Percentiles rank a stretch among this genome's conserved stretches.
phyloP scores from a whole-genome alignment of 2,797 vertebrate genomes.

The Neomorphus geoffroyi region DNA sequence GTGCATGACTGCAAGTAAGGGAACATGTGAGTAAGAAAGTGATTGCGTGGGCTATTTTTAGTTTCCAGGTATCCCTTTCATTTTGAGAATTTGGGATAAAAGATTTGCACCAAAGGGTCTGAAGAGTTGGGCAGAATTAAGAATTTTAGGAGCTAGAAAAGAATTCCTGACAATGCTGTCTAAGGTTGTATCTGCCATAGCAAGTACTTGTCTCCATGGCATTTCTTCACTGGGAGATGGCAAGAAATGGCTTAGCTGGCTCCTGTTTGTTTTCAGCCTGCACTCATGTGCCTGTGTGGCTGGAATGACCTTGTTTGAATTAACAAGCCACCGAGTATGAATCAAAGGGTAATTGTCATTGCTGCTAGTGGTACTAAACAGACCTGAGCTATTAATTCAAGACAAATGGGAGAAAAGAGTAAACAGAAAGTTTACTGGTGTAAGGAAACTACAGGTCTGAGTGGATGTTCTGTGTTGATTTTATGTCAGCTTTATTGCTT shows the following conservation, averaged over 20 bases:
- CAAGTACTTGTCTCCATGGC: not conserved
- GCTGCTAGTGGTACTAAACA: slow-evolving; percentile 50
- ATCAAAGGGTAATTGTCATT: slow-evolving; percentile 51
- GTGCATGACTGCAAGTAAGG: not conserved
- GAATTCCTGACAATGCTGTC: not conserved
- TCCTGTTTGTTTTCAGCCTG: slow-evolving; percentile 47
- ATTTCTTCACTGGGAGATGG: not conserved
- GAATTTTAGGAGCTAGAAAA: not conserved
- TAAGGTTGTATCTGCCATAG: not conserved
- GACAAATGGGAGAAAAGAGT: slow-evolving; percentile 50
- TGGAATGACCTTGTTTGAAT: slow-evolving; percentile 54
- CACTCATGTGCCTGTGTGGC: slow-evolving; percentile 6
- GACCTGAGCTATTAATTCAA: slow-evolving; percentile 54
- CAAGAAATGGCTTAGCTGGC: not conserved
- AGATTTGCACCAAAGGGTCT: not conserved
- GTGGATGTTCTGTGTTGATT: not conserved
- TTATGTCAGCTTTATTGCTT: slow-evolving; percentile 35
- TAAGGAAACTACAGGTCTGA: not conserved
- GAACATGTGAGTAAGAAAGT: not conserved
- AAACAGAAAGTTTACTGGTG: slow-evolving; percentile 55
- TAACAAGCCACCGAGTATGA: slow-evolving; percentile 18
- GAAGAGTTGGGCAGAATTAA: not conserved
- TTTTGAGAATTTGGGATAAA: not conserved
- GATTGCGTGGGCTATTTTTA: rapidly evolving
- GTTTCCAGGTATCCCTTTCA: not conserved